These are phyloP conservation scores for Vidua chalybeata DNA, from an alignment of 2,113 vertebrate genomes.

Conservation along the genomic window DNA sequence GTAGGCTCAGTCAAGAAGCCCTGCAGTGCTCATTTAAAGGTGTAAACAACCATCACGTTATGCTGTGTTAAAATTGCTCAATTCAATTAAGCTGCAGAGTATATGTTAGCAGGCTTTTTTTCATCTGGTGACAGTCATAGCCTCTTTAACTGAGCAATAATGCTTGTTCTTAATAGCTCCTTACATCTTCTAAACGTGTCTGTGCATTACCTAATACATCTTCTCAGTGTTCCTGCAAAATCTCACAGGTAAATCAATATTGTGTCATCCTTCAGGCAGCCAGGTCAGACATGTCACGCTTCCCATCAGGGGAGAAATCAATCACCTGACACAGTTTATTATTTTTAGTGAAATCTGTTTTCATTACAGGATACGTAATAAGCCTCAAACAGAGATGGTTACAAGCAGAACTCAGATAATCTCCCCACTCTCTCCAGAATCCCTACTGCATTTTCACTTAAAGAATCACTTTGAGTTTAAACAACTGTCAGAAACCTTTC, in stretches of 20 bases:
- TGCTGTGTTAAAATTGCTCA: not conserved
- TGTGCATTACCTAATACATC: slow-evolving; percentile 3
- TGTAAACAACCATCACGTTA: not conserved
- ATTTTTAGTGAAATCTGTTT: slow-evolving; percentile 39
- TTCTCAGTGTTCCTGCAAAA: not conserved
- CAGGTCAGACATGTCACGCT: slow-evolving; percentile 19
- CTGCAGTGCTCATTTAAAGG: not conserved
- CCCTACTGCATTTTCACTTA: not conserved
- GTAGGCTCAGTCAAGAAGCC: not conserved
- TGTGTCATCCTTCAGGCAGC: slow-evolving; percentile 21
- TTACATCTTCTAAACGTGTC: slow-evolving; percentile 5
- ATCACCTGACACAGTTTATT: not conserved
- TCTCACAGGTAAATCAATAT: slow-evolving; percentile 36
- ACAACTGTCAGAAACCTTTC: slow-evolving; percentile 43
- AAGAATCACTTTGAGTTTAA: slow-evolving; percentile 13
- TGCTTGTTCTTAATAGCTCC: not conserved
- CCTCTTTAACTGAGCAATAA: slow-evolving; percentile 26
- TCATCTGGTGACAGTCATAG: not conserved
- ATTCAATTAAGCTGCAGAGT: slow-evolving; percentile 30
- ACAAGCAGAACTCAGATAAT: not conserved
- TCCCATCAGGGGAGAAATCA: slow-evolving; percentile 30
- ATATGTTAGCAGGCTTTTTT: not conserved
- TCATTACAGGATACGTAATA: not conserved
- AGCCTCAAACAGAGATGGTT: not conserved
- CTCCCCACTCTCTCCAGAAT: not conserved